Evolutionary conservation across 1,140 invertebrate genomes (phyloP).

Genomic region (Ceratina calcarata): DNA sequence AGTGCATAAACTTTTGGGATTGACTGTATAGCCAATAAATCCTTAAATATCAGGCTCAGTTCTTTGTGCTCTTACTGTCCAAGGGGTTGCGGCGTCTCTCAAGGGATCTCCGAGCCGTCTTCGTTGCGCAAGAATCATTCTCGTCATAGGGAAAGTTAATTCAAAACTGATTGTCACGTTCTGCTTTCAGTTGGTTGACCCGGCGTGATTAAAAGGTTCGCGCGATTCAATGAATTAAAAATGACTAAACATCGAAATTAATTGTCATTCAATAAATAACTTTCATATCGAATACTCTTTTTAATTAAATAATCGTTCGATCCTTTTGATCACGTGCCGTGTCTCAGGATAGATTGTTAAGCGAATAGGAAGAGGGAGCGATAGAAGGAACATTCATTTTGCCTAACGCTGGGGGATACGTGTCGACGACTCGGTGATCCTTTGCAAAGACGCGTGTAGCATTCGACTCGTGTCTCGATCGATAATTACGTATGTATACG

Average conservation of each 20-base stretch:
- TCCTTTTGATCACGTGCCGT: not conserved
- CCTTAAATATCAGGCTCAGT: not conserved
- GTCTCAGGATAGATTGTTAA: not conserved
- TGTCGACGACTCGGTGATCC: not conserved
- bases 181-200: not conserved
- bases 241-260: not conserved
- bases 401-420: too few relatives aligned
- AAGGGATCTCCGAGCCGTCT: constrained; percentile 35
- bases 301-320: too few relatives aligned
- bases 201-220: not conserved
- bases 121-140: too few relatives aligned
- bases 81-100: constrained; percentile 38
- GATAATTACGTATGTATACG: constrained; percentile 46
- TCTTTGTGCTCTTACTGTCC: constrained; percentile 16
- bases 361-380: too few relatives aligned
- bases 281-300: too few relatives aligned
- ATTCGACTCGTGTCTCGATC: constrained; percentile 43
- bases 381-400: too few relatives aligned
- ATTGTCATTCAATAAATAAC: too few relatives aligned
- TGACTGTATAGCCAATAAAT: too few relatives aligned
- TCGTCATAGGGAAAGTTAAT: not conserved
- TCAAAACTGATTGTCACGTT: constrained; percentile 38
- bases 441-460: constrained; percentile 25
- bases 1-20: too few relatives aligned
- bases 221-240: not conserved